phyloP scores from a whole-genome alignment of 2,113 vertebrate genomes.

The Mystacornis crossleyi region DNA sequence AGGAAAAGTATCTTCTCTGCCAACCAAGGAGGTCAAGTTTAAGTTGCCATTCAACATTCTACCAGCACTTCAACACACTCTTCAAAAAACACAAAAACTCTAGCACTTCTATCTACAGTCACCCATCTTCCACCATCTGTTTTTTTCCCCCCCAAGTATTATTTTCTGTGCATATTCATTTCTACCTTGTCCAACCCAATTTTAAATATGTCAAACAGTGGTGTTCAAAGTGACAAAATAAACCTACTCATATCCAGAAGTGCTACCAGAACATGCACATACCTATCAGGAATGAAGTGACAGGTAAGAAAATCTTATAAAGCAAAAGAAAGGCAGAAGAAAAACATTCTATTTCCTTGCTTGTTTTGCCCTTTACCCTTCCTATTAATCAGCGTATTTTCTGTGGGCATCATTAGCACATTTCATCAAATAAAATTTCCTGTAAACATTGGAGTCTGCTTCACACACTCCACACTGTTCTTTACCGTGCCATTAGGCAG shows the following conservation, averaged over 20 bases:
- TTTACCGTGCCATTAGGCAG: neutral
- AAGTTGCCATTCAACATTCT: neutral
- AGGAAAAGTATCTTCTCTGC: neutral
- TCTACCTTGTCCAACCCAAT: neutral
- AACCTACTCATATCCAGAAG: neutral
- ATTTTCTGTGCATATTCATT: neutral
- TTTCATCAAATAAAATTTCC: neutral
- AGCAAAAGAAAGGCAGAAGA: neutral
- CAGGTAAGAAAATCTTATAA: neutral
- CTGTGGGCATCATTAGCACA: neutral
- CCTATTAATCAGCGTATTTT: neutral
- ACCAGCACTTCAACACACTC: neutral
- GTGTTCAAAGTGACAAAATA: neutral
- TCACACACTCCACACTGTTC: neutral
- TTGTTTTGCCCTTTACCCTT: neutral
- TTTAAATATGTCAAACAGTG: neutral
- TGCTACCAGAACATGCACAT: neutral
- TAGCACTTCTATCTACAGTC: neutral
- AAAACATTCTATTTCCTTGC: neutral
- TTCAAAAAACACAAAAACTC: neutral
- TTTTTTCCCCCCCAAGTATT: accelerated
- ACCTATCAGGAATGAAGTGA: neutral
- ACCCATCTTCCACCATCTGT: accelerated
- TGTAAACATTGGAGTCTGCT: neutral
- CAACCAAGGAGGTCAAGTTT: neutral